A percentile compares a stretch with the other conserved stretches of the same genome.
Conservation (phyloP, 2,113 vertebrate species). For the Catharus fuscescens region DNA sequence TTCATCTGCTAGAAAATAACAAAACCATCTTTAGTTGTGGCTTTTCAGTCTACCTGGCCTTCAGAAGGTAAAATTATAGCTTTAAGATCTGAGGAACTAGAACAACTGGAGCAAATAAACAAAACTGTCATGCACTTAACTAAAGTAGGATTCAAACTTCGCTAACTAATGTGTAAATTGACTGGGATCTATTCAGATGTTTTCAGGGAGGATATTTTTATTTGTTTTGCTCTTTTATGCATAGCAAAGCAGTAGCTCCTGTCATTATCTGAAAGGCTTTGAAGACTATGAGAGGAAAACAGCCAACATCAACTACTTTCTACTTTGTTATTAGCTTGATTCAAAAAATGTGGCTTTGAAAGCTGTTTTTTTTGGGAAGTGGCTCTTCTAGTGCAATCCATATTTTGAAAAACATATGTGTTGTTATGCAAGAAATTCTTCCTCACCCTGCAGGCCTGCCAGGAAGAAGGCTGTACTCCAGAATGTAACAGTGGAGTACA, state of each 20-base stretch:
- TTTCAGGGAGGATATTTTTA: conserved; percentile 28
- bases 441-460: not conserved
- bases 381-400: not conserved
- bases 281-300: conserved; percentile 5
- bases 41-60: not conserved
- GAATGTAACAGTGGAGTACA: not conserved
- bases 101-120: not conserved
- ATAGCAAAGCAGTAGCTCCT: conserved; percentile 22
- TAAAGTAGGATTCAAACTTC: not conserved
- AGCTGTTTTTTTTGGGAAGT: not conserved
- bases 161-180: conserved; percentile 12
- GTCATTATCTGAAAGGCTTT: conserved; percentile 40
- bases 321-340: not conserved
- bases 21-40: not conserved
- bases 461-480: not conserved
- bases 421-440: conserved; percentile 14
- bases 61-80: not conserved
- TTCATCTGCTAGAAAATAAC: not conserved
- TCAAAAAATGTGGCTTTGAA: not conserved
- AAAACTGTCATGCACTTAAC: not conserved
- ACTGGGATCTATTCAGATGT: not conserved
- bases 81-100: not conserved
- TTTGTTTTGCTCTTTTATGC: conserved; percentile 22
- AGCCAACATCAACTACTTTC: conserved; percentile 27
- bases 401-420: conserved; percentile 24